A percentile compares a stretch with the other conserved stretches of the same genome.
These are phyloP conservation scores for Drosophila atripex DNA, from an alignment of 2,888 invertebrate genomes.

Conservation along the genomic window DNA sequence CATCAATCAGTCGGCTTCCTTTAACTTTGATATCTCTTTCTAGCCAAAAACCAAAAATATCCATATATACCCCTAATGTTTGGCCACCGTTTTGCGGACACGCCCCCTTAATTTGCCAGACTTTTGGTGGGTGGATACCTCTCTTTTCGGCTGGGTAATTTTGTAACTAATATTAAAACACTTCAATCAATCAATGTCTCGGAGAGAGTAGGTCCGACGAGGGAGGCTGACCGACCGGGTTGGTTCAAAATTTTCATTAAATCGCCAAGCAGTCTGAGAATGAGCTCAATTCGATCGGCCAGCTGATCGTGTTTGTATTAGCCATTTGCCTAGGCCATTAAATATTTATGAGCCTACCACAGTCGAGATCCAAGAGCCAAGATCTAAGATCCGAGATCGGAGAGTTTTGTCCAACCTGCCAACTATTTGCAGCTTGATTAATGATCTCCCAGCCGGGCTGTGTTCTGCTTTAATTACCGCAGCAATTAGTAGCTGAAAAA, in stretches of 20 bases:
- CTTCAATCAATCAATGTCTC: conserved; percentile 77
- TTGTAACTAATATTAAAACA: conserved; percentile 72
- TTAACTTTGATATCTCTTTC: conserved; percentile 35
- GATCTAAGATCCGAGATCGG: conserved; percentile 2
- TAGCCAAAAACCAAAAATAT: background rate
- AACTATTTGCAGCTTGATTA: conserved; percentile 62
- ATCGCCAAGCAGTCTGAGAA: conserved; percentile 47
- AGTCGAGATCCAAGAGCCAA: conserved; percentile 1
- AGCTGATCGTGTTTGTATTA: conserved; percentile 24
- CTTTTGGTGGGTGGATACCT: conserved; percentile 70
- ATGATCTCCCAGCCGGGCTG: conserved; percentile 55
- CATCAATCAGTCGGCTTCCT: conserved; percentile 73
- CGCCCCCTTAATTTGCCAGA: conserved; percentile 71
- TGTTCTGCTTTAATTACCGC: conserved; percentile 71
- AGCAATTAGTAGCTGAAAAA: conserved; percentile 71
- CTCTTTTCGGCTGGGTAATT: conserved; percentile 55
- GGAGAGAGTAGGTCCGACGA: background rate
- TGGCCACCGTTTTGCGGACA: conserved; percentile 64
- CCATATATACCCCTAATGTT: conserved; percentile 1
- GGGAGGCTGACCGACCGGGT: background rate
- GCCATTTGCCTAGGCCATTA: conserved; percentile 48
- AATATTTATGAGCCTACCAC: conserved; percentile 31
- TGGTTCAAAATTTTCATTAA: conserved; percentile 27
- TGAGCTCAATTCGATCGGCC: conserved; percentile 24
- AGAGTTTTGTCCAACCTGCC: conserved; percentile 42